Base-by-base conservation (phyloP, 2,113 vertebrate genomes). In the Epinephelus moara region DNA sequence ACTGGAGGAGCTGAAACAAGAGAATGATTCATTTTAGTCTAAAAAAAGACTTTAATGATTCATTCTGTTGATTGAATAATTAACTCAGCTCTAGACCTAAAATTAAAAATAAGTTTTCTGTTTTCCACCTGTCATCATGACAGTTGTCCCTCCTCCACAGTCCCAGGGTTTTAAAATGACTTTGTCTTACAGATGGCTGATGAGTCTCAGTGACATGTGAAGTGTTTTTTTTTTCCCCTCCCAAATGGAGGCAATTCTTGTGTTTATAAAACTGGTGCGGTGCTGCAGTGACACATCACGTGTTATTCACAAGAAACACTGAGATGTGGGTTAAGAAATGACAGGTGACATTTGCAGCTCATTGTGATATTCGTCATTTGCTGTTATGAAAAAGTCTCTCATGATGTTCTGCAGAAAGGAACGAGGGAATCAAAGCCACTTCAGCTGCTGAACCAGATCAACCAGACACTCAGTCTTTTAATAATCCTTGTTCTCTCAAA, bases 101-200 rank as follows among this genome's bases (percentile, higher is more conserved):
- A 55, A n/a, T 8, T 4, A 55, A 2, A 3, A n/a, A 33, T 21
- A 12, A 2, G 23, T 11, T 61, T 47, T 15, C 52, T 10, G 19
- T 50, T 25, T 59, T 19, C 14, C 49, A 63, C 23, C 40, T 47
- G 70, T 72, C 55, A 14, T 59, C 17, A n/a, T 49, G 23, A 7
- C 53, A 8, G 25, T 21, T 10, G 8, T 42, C 45, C 9, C 13
- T n/a, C 3, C 17, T 68, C 66, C 52, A 11, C 6, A 4, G 3
- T 57, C 40, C 5, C 42, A 12, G 30, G 33, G 0, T 70, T 50
- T 72, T n/a, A 52, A 30, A 53, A 11, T 12, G 75, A 25, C n/a
- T 71, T 33, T 30, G 49, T 62, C n/a, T 66, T 62, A 12, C 76
- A 79, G 70, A 74, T 62, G 76, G n/a, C 50, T 12, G 64, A 52